These are phyloP conservation scores for Motacilla tschutschensis DNA, from an alignment of 2,113 vertebrate genomes.

Conservation along the genomic window DNA sequence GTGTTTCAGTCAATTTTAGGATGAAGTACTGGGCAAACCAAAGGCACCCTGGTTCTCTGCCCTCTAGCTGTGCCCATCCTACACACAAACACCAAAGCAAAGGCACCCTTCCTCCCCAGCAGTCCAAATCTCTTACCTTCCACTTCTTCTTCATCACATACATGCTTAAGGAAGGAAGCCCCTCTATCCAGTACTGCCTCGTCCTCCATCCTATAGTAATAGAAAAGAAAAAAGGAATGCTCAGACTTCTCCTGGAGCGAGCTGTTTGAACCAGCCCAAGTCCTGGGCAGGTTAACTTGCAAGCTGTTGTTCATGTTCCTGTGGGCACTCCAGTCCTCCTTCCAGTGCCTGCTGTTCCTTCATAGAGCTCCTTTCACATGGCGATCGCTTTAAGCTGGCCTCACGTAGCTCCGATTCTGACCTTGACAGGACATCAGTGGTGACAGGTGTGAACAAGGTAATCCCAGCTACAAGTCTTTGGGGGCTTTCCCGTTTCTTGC, in stretches of 20 bases:
- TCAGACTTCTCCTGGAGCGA: constrained; percentile 93
- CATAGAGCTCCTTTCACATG: constrained; percentile 62
- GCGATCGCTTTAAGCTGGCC: constrained; percentile 26
- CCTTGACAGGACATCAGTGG: constrained; percentile 66
- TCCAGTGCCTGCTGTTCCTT: constrained; percentile 56
- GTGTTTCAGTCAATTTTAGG: neutral
- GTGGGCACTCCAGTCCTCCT: constrained; percentile 38
- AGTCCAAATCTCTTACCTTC: constrained; percentile 82
- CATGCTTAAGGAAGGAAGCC: constrained; percentile 92
- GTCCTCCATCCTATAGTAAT: constrained; percentile 99
- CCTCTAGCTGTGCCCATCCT: fast-evolving
- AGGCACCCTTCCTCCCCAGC: neutral
- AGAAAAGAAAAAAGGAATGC: constrained; percentile 97
- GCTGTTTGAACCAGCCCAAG: constrained; percentile 78
- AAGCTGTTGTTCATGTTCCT: constrained; percentile 75
- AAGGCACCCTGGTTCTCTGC: neutral
- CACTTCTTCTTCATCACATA: constrained; percentile 94
- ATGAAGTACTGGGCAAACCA: neutral
- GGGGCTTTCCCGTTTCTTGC: neutral
- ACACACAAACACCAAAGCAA: neutral
- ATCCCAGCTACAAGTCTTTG: constrained; percentile 39
- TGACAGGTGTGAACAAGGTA: constrained; percentile 54
- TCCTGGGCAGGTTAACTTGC: constrained; percentile 83
- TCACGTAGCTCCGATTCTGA: constrained; percentile 52
- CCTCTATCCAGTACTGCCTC: constrained; percentile 97